Evolutionary conservation across 2,797 vertebrate species (phyloP).

Genomic region (Nothura maculosa): DNA sequence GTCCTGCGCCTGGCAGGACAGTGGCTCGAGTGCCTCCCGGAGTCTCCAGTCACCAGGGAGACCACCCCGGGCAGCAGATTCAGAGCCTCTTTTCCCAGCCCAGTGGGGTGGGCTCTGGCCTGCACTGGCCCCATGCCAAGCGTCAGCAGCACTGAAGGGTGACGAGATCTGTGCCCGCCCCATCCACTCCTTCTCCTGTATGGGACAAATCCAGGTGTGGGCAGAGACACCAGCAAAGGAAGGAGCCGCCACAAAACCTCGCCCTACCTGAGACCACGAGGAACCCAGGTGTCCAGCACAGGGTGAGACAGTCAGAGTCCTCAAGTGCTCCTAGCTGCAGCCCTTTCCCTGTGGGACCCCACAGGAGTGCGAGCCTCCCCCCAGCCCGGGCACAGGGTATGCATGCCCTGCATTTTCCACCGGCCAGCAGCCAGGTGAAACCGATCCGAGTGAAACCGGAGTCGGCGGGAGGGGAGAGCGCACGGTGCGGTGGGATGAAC

Average conservation of each 20-base stretch:
- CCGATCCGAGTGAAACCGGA: neutral
- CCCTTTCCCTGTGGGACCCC: neutral
- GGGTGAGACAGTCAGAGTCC: neutral
- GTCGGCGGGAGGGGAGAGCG: neutral
- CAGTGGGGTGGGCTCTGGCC: conserved; percentile 23
- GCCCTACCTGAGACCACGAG: neutral
- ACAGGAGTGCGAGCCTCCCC: neutral
- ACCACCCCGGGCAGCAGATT: conserved; percentile 62
- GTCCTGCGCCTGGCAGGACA: conserved; percentile 40
- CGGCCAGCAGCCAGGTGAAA: neutral
- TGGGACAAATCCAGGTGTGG: neutral
- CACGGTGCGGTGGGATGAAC: rapidly evolving
- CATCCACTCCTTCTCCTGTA: neutral
- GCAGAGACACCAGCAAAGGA: rapidly evolving
- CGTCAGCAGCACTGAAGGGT: neutral
- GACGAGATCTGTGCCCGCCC: neutral
- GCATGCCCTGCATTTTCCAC: neutral
- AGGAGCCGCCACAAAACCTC: rapidly evolving
- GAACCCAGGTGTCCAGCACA: neutral
- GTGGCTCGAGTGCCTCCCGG: conserved; percentile 58
- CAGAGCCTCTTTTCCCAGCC: conserved; percentile 77
- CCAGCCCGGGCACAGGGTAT: rapidly evolving
- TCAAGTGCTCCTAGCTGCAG: neutral
- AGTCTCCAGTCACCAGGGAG: conserved; percentile 81
- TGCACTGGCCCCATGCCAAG: neutral